These are phyloP conservation scores for Sphenopsis melanotis DNA, from an alignment of 2,797 vertebrate species.

Conservation along the genomic window DNA sequence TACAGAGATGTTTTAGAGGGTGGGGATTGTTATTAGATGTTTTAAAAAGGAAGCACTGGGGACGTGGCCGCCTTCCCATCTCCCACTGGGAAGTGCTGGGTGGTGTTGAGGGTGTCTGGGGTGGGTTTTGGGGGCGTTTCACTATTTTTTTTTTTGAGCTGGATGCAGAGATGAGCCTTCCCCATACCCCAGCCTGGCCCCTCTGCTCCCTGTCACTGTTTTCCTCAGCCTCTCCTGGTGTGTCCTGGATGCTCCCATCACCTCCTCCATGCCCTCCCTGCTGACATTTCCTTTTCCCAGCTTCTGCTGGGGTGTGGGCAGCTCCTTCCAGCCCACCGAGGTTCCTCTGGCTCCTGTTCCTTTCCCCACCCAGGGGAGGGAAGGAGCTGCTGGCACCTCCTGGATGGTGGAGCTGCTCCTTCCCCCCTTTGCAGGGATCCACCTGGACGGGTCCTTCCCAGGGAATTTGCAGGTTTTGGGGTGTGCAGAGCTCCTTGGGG, in stretches of 20 bases:
- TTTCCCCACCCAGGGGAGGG: neutral
- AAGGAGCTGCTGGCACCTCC: neutral
- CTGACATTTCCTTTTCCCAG: neutral
- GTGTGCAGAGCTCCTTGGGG: neutral
- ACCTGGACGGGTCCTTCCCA: fast-evolving
- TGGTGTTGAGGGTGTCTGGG: neutral
- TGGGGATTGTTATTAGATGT: neutral
- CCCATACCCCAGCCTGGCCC: constrained; percentile 4
- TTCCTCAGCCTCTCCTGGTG: constrained; percentile 26
- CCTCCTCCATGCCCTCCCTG: neutral
- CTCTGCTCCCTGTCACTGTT: constrained; percentile 28
- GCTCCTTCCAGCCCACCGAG: neutral
- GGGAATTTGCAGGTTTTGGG: neutral
- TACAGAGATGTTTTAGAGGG: neutral
- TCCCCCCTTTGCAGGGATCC: neutral
- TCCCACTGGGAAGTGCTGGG: fast-evolving
- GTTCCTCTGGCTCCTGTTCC: neutral
- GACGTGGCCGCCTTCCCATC: neutral
- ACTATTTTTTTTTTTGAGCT: neutral
- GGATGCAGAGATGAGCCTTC: constrained; percentile 15
- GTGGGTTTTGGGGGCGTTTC: neutral
- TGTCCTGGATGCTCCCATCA: neutral
- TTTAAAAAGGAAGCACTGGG: neutral
- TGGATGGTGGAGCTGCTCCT: neutral
- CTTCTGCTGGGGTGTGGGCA: neutral